Evolutionary conservation across 2,797 vertebrate genomes (phyloP).

Genomic region (Sebastes paucispinis): DNA sequence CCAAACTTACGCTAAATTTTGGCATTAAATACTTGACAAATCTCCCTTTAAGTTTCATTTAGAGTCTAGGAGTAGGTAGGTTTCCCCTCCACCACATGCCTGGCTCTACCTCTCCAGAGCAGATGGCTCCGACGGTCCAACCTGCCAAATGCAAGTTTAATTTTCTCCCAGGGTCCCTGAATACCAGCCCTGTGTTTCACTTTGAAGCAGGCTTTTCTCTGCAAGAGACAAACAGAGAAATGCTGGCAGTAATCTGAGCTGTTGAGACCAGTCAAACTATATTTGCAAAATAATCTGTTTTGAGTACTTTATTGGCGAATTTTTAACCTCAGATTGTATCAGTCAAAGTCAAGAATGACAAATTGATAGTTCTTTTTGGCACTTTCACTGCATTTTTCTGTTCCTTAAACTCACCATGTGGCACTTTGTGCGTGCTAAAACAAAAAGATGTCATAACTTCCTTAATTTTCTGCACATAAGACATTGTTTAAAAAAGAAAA

Average conservation of each 20-base stretch:
- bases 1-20: too few species aligned
- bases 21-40: too few species aligned
- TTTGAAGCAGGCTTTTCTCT: slow-evolving; percentile 28
- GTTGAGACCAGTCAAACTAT: not conserved
- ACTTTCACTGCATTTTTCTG: not conserved
- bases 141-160: slow-evolving; percentile 30
- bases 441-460: not conserved
- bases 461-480: not conserved
- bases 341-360: not conserved
- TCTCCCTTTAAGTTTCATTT: too few species aligned
- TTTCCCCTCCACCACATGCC: not conserved
- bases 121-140: slow-evolving; percentile 8
- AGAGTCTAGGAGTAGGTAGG: not conserved
- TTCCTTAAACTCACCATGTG: slow-evolving; percentile 9
- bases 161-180: slow-evolving; percentile 22
- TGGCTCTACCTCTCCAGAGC: slow-evolving; percentile 2
- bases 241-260: not conserved
- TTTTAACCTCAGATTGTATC: slow-evolving; percentile 7
- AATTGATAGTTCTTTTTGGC: not conserved
- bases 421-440: slow-evolving; percentile 1
- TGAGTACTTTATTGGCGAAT: not conserved
- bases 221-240: slow-evolving; percentile 1
- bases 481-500: not conserved
- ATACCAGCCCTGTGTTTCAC: slow-evolving; percentile 1
- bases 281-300: slow-evolving; percentile 23